These are phyloP conservation scores for Drosophila prostipennis DNA, from an alignment of 2,888 invertebrate species.

Conservation along the genomic window DNA sequence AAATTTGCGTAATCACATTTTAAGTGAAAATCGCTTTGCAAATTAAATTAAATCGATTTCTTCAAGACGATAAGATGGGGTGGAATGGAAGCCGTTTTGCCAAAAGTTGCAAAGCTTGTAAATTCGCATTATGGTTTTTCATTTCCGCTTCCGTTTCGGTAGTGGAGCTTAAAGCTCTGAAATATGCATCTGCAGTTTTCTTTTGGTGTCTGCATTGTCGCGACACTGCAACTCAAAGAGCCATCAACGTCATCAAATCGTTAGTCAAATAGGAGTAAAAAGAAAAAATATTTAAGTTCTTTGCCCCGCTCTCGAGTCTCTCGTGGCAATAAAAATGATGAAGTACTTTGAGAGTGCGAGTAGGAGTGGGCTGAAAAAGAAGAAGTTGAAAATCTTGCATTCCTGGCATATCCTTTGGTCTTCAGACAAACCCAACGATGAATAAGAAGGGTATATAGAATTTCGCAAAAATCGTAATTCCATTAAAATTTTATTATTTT, in stretches of 20 bases:
- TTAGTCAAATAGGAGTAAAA: constrained; percentile 66
- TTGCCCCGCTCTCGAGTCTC: constrained; percentile 28
- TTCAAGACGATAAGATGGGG: constrained; percentile 46
- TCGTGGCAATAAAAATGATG: constrained; percentile 75
- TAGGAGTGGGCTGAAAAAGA: constrained; percentile 30
- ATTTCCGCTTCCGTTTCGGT: constrained; percentile 62
- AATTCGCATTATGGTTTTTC: constrained; percentile 63
- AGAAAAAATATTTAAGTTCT: constrained; percentile 32
- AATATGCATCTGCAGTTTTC: constrained; percentile 29
- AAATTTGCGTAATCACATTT: constrained; percentile 82
- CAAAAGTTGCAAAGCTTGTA: constrained; percentile 26
- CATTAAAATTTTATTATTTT: no score
- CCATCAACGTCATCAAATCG: constrained; percentile 76
- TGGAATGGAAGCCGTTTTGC: neutral
- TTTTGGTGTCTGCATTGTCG: constrained; percentile 7
- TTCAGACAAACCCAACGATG: neutral
- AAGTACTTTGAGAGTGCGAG: constrained; percentile 63
- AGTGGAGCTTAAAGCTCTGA: constrained; percentile 50
- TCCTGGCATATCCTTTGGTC: constrained; percentile 35
- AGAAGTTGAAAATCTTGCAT: constrained; percentile 26
- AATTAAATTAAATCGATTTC: constrained; percentile 77
- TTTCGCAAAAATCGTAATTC: no score
- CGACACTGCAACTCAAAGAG: constrained; percentile 58
- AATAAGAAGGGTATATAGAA: neutral
- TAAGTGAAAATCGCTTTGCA: constrained; percentile 80